These are phyloP conservation scores for Heliangelus exortis DNA, from an alignment of 2,797 vertebrate species.

Conservation along the genomic window DNA sequence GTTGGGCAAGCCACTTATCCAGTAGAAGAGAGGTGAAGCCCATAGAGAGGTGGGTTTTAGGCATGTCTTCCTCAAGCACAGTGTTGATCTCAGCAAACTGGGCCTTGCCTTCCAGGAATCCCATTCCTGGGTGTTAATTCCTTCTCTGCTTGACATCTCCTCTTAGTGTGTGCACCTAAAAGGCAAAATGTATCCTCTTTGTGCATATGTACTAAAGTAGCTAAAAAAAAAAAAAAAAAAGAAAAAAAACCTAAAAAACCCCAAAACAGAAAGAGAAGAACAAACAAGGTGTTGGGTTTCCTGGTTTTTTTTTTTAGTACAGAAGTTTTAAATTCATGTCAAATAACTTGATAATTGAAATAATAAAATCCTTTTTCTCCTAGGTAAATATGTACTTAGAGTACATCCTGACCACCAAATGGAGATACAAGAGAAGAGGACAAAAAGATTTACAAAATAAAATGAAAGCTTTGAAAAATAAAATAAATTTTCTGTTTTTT, in stretches of 20 bases:
- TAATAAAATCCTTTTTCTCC: not conserved
- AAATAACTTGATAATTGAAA: not conserved
- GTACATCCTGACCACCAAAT: not conserved
- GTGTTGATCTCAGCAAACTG: not conserved
- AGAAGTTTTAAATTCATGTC: not conserved
- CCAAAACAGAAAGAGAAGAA: not conserved
- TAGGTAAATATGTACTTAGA: not conserved
- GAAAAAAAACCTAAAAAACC: too few species aligned
- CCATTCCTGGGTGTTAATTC: not conserved
- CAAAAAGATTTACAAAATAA: not conserved
- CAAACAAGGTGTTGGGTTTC: accelerated
- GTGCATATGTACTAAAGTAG: not conserved
- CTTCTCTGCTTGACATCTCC: not conserved
- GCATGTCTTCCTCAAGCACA: not conserved
- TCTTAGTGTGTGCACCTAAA: not conserved
- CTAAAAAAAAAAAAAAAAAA: not conserved
- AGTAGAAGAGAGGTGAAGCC: not conserved
- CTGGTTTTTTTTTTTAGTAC: not conserved
- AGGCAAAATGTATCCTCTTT: not conserved
- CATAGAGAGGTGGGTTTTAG: not conserved
- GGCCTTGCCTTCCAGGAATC: not conserved
- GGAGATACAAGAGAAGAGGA: not conserved
- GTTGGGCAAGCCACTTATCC: not conserved
- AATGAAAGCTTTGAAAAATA: not conserved
- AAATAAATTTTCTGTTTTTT: not conserved